Conservation (phyloP, 1,140 invertebrate genomes). For the Medauroidea extradentata region DNA sequence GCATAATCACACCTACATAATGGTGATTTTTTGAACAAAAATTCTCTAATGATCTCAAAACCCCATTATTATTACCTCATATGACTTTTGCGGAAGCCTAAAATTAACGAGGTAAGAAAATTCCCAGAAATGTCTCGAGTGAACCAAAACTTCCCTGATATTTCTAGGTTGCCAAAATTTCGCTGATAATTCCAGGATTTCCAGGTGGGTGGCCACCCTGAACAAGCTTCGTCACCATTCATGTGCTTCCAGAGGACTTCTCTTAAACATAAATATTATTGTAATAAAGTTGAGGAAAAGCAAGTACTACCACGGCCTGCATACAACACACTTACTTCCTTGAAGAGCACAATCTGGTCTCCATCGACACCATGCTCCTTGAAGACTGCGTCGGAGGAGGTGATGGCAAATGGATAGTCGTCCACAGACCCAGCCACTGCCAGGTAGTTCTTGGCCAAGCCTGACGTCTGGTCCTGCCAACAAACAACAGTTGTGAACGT, state of each 20-base stretch:
- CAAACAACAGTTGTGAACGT: no score
- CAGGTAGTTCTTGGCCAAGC: conserved; percentile 79
- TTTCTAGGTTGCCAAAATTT: no score
- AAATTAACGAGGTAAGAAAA: no score
- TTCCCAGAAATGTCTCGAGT: no score
- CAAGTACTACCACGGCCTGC: neutral
- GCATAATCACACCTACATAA: no score
- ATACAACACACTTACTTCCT: conserved; percentile 64
- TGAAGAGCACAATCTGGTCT: conserved; percentile 78
- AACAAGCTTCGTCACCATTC: no score
- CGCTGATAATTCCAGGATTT: no score
- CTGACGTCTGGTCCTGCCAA: conserved; percentile 64
- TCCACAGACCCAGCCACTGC: conserved; percentile 75
- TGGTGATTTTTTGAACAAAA: no score
- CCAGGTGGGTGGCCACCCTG: no score
- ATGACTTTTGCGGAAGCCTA: no score
- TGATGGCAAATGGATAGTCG: conserved; percentile 86
- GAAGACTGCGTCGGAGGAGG: conserved; percentile 69
- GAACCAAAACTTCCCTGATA: neutral
- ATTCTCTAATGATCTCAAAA: no score
- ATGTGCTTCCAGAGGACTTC: no score
- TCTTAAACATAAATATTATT: neutral
- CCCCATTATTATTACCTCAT: neutral
- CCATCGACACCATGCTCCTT: conserved; percentile 68
- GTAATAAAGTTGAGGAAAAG: neutral